phyloP scores from a whole-genome alignment of 2,797 vertebrate genomes.

The Phataginus tricuspis region DNA sequence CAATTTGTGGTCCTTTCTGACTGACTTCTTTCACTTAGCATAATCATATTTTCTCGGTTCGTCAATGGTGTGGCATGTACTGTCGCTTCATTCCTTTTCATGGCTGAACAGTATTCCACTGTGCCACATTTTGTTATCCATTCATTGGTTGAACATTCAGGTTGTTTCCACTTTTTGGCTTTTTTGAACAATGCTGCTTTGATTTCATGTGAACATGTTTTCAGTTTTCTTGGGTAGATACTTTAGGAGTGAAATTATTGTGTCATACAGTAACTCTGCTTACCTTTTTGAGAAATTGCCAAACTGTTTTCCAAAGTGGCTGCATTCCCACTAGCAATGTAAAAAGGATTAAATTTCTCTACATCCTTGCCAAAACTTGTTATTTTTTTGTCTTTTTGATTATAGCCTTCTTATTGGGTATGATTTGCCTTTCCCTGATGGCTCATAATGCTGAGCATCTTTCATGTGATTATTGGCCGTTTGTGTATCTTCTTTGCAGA shows the following conservation, averaged over 20 bases:
- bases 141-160: not conserved
- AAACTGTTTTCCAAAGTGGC: not conserved
- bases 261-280: not conserved
- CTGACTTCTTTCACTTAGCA: not conserved
- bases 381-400: slow-evolving; percentile 21
- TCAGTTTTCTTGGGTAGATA: not conserved
- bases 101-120: not conserved
- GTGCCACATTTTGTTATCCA: not conserved
- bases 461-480: not conserved
- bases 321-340: not conserved
- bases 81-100: not conserved
- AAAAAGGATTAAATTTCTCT: not conserved
- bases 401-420: not conserved
- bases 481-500: not conserved
- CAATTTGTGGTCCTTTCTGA: not conserved
- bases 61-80: not conserved
- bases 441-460: not conserved
- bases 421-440: not conserved
- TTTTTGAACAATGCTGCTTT: not conserved
- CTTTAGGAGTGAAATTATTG: not conserved
- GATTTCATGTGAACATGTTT: not conserved
- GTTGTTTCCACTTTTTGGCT: not conserved
- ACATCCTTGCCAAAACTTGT: not conserved
- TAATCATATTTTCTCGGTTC: not conserved
- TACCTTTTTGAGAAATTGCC: not conserved